Conservation (phyloP, 2,888 invertebrate species). For the Thereva nobilitata region DNA sequence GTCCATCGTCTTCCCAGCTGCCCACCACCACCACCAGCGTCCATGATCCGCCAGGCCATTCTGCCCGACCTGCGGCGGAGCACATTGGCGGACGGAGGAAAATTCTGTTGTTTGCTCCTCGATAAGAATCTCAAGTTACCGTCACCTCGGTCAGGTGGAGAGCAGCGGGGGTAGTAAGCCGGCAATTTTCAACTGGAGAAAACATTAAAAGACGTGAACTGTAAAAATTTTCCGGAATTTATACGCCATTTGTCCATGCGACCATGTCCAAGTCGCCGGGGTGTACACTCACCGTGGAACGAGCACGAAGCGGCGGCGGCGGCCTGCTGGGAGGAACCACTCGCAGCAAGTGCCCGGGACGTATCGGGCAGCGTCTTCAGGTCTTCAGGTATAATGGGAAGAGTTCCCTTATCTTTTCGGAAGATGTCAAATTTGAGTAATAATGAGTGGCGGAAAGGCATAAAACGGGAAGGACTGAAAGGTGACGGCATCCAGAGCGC, state of each 20-base stretch:
- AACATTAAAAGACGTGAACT: conserved; percentile 41
- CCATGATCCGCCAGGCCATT: conserved; percentile 8
- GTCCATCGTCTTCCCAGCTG: conserved; percentile 32
- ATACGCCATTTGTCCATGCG: conserved; percentile 42
- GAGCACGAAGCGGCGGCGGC: neutral
- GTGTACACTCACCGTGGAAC: conserved; percentile 15
- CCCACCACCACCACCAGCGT: conserved; percentile 2
- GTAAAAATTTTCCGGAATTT: conserved; percentile 43
- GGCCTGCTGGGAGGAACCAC: conserved; percentile 11
- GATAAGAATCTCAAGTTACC: conserved; percentile 30
- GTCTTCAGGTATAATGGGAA: conserved; percentile 4
- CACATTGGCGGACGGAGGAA: conserved; percentile 20
- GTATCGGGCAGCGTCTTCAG: neutral
- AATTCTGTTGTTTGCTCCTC: conserved; percentile 27
- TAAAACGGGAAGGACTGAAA: conserved; percentile 3
- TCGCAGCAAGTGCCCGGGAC: neutral
- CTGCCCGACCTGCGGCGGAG: conserved; percentile 1
- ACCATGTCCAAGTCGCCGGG: conserved; percentile 37
- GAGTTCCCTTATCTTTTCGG: conserved; percentile 21
- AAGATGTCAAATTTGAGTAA: conserved; percentile 37
- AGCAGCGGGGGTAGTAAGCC: conserved; percentile 4
- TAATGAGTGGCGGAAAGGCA: conserved; percentile 27
- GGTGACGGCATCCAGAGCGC: neutral
- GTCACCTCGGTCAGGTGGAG: conserved; percentile 4
- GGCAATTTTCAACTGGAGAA: conserved; percentile 25